Conservation (phyloP, 2,888 invertebrate species). For the Drosophila pseudotalamancana region DNA sequence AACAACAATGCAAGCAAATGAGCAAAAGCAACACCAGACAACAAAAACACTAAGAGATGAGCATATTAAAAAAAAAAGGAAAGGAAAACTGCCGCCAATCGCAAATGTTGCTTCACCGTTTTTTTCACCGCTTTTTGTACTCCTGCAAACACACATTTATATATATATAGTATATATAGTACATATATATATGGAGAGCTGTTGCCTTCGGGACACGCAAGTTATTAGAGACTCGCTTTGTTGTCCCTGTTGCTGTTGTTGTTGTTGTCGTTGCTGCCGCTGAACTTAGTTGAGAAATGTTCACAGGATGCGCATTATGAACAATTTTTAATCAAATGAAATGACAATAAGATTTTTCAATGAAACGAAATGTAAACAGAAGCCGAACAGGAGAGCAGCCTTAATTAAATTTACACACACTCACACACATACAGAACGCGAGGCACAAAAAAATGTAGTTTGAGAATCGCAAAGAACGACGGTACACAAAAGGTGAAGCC, state of each 20-base stretch:
- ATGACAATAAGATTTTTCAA: conserved; percentile 66
- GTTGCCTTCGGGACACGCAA: conserved; percentile 22
- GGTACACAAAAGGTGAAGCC: background rate
- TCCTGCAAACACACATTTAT: conserved; percentile 4
- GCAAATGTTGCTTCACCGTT: conserved; percentile 60
- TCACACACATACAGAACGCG: too few relatives aligned
- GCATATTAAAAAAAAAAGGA: conserved; percentile 2
- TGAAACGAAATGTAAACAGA: conserved; percentile 44
- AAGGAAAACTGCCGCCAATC: conserved; percentile 63
- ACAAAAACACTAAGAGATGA: conserved; percentile 3
- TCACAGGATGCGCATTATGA: conserved; percentile 60
- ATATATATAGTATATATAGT: conserved; percentile 1
- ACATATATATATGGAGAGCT: background rate
- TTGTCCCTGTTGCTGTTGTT: conserved; percentile 21
- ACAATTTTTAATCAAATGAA: conserved; percentile 75
- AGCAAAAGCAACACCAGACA: conserved; percentile 26
- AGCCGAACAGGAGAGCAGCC: background rate
- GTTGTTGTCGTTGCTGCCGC: conserved; percentile 17
- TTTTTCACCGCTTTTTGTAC: conserved; percentile 49
- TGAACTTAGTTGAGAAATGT: conserved; percentile 57
- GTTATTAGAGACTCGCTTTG: conserved; percentile 30
- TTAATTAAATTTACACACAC: background rate
- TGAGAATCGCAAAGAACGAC: background rate
- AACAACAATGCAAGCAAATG: conserved; percentile 18
- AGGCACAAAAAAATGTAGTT: background rate